Evolutionary conservation across 2,113 vertebrate genomes (phyloP).

Genomic region (Mohoua ochrocephala): DNA sequence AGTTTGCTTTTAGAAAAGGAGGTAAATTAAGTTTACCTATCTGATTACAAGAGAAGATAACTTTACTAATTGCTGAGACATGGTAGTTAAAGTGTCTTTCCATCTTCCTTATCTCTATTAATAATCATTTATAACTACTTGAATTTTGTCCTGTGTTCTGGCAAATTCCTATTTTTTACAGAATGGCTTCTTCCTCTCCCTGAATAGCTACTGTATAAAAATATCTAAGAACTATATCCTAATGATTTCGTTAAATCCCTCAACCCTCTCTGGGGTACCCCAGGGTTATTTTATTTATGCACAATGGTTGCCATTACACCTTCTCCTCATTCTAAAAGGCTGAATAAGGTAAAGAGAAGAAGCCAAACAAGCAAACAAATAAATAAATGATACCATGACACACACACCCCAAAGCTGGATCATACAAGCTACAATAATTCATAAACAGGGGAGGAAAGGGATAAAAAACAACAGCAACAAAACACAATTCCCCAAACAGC

Average conservation of each 20-base stretch:
- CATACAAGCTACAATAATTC: conserved; percentile 36
- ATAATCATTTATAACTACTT: not conserved
- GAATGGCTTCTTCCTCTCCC: not conserved
- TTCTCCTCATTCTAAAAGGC: not conserved
- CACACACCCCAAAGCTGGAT: not conserved
- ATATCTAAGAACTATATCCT: not conserved
- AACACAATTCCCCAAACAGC: conserved; percentile 39
- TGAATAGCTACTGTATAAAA: conserved; percentile 10
- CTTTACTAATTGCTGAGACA: not conserved
- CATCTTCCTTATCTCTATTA: not conserved
- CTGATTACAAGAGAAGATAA: not conserved
- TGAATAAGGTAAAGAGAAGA: not conserved
- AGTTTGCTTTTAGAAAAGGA: not conserved
- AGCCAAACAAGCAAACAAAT: not conserved
- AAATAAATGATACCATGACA: not conserved
- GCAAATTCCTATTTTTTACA: not conserved
- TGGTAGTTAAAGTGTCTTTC: not conserved
- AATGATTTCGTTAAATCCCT: conserved; percentile 32
- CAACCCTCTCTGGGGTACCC: not conserved
- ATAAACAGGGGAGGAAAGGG: not conserved
- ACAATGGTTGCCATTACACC: not conserved
- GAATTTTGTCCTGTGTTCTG: not conserved
- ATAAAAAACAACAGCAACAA: conserved; percentile 12
- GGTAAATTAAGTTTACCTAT: not conserved
- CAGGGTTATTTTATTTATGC: not conserved